These are phyloP conservation scores for Cinclus cinclus DNA, from an alignment of 2,113 vertebrate genomes.

Conservation along the genomic window DNA sequence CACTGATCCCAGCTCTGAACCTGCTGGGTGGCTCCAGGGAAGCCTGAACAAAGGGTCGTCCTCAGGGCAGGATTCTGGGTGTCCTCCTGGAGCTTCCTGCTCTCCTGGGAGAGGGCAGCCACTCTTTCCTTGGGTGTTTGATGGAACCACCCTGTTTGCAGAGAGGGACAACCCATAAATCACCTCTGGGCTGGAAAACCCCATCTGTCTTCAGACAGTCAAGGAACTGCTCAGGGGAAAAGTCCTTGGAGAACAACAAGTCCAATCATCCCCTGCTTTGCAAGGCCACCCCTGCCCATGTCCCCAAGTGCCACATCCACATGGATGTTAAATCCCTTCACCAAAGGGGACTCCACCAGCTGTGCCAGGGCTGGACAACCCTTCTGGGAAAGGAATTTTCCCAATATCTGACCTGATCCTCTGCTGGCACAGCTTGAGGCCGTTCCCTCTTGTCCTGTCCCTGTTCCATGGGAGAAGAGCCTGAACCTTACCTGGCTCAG, in stretches of 20 bases:
- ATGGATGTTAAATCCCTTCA: not conserved
- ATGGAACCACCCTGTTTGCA: not conserved
- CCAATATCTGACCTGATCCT: rapidly evolving
- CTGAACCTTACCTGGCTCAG: not conserved
- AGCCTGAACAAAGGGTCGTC: rapidly evolving
- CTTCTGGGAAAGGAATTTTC: not conserved
- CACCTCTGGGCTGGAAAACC: not conserved
- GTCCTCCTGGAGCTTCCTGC: not conserved
- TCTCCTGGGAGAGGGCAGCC: rapidly evolving
- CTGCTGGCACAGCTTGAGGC: not conserved
- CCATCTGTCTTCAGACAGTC: rapidly evolving
- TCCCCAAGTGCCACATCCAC: not conserved
- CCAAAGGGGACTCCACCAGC: not conserved
- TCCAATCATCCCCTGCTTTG: not conserved
- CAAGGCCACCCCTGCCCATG: rapidly evolving
- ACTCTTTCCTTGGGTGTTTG: rapidly evolving
- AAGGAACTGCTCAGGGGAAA: not conserved
- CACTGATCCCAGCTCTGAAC: not conserved
- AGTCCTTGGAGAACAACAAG: rapidly evolving
- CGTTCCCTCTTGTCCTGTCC: not conserved
- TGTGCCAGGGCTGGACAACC: not conserved
- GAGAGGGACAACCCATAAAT: not conserved
- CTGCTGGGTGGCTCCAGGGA: not conserved
- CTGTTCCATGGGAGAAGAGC: not conserved
- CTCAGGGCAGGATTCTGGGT: not conserved